These are phyloP conservation scores for Andrena haemorrhoa DNA, from an alignment of 2,888 invertebrate species.

Conservation along the genomic window DNA sequence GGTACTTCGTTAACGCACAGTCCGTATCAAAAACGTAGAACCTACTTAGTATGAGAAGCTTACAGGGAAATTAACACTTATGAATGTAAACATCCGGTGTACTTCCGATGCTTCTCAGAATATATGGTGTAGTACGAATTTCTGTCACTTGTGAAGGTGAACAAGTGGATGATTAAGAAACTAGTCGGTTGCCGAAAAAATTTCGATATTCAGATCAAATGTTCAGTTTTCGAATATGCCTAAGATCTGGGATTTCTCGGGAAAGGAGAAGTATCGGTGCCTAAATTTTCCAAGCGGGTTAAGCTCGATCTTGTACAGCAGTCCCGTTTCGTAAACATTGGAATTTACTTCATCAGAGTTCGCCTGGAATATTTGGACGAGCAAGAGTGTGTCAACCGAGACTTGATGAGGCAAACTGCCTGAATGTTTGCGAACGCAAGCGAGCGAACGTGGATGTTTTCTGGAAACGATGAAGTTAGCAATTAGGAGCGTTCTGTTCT, in stretches of 20 bases:
- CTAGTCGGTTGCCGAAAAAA: not conserved
- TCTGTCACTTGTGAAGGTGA: no score
- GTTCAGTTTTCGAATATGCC: not conserved
- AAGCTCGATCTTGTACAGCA: not conserved
- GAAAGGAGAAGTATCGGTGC: not conserved
- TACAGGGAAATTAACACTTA: no score
- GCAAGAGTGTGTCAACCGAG: conserved; percentile 20
- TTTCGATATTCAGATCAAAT: not conserved
- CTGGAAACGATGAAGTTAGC: not conserved
- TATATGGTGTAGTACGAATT: no score
- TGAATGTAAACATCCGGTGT: no score
- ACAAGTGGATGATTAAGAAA: no score
- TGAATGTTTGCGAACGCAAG: conserved; percentile 16
- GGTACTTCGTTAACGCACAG: not conserved
- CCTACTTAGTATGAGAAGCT: no score
- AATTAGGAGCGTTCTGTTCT: not conserved
- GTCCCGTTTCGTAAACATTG: conserved; percentile 34
- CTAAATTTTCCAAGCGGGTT: not conserved
- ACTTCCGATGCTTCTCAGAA: no score
- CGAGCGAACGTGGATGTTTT: not conserved
- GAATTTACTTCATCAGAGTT: conserved; percentile 16
- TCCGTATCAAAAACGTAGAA: no score
- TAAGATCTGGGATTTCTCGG: not conserved
- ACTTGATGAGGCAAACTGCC: conserved; percentile 21
- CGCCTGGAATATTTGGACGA: conserved; percentile 30